A percentile compares a stretch with the other conserved stretches of the same genome.
These are phyloP conservation scores for Drosophila anomalata DNA, from an alignment of 2,888 invertebrate genomes.

Conservation along the genomic window DNA sequence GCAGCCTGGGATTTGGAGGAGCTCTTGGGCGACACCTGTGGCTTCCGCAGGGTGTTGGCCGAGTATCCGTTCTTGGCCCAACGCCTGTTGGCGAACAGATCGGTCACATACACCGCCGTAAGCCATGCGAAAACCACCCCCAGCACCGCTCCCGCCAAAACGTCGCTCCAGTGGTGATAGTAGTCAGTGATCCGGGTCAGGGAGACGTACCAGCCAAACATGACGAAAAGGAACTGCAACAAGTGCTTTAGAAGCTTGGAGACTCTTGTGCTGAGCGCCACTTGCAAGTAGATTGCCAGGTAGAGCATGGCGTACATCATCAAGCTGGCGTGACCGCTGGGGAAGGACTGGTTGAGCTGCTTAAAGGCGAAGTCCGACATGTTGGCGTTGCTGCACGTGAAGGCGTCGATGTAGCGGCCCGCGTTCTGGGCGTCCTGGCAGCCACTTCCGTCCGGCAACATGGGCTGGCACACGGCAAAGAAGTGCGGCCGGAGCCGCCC, in stretches of 20 bases:
- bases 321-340: slow-evolving; percentile 95
- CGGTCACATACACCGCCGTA: slow-evolving; percentile 67
- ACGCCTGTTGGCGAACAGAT: slow-evolving; percentile 69
- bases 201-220: slow-evolving; percentile 80
- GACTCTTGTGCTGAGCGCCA: slow-evolving; percentile 91
- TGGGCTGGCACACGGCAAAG: slow-evolving; percentile 90
- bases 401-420: slow-evolving; percentile 89
- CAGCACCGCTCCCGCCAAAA: slow-evolving; percentile 68
- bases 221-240: slow-evolving; percentile 86
- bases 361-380: slow-evolving; percentile 85
- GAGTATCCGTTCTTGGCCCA: slow-evolving; percentile 56
- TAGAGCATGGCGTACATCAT: slow-evolving; percentile 93
- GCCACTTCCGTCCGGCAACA: slow-evolving; percentile 85
- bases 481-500: slow-evolving; percentile 80
- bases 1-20: slow-evolving; percentile 60
- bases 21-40: slow-evolving; percentile 63
- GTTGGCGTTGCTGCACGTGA: slow-evolving; percentile 87
- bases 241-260: slow-evolving; percentile 92
- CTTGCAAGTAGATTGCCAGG: slow-evolving; percentile 94
- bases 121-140: slow-evolving; percentile 72
- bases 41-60: slow-evolving; percentile 55
- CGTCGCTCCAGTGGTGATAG: slow-evolving; percentile 81
- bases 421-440: slow-evolving; percentile 86
- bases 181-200: slow-evolving; percentile 76
- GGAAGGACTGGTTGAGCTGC: slow-evolving; percentile 94